Evolutionary conservation across 2,113 vertebrate species (phyloP).

Genomic region (Corapipo altera): DNA sequence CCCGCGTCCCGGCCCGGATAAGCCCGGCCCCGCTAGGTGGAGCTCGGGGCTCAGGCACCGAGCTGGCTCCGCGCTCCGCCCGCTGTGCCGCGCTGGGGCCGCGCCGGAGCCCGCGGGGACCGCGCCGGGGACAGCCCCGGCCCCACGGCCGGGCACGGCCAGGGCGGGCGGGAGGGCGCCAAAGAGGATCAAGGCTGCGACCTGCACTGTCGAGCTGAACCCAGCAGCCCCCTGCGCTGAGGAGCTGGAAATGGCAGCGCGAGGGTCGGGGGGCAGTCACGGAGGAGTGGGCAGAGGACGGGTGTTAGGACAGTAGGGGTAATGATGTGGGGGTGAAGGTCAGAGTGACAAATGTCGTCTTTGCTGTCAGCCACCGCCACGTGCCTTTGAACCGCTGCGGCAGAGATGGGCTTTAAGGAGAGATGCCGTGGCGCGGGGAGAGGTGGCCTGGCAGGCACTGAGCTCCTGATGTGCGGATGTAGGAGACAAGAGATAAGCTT

Average conservation of each 20-base stretch:
- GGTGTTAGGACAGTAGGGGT: background rate
- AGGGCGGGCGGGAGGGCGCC: background rate
- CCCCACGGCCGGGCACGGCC: background rate
- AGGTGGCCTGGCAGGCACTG: background rate
- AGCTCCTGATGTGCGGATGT: background rate
- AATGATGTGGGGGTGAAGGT: background rate
- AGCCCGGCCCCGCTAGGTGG: background rate
- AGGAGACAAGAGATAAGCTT: background rate
- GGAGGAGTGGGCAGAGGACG: background rate
- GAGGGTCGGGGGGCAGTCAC: background rate
- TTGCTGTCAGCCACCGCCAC: background rate
- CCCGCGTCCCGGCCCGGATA: background rate
- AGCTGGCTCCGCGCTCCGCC: background rate
- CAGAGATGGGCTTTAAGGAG: background rate
- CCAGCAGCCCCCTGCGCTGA: background rate
- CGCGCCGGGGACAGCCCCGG: background rate
- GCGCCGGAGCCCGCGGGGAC: background rate
- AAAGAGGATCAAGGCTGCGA: fast-evolving
- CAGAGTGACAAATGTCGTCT: background rate
- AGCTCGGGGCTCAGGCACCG: background rate
- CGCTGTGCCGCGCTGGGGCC: background rate
- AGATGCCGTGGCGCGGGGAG: fast-evolving
- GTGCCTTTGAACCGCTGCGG: background rate
- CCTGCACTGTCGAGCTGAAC: background rate
- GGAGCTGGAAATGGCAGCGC: background rate